Evolutionary conservation across 2,113 vertebrate genomes (phyloP).

Genomic region (Zosterops japonicus): DNA sequence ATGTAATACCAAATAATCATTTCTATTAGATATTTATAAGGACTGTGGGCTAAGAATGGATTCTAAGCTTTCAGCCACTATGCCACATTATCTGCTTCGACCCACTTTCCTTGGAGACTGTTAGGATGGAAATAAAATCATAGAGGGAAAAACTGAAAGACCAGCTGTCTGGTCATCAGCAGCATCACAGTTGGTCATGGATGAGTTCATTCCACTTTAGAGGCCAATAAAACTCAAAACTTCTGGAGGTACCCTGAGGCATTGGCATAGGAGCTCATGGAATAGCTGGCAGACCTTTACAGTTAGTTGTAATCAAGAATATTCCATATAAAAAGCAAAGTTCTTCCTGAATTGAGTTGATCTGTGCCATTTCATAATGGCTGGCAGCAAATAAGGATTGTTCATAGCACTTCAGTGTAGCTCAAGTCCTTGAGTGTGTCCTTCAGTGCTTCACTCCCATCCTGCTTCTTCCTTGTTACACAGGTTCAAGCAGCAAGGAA

Average conservation of each 20-base stretch:
- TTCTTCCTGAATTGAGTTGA: neutral
- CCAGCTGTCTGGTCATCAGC: neutral
- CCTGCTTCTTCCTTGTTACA: neutral
- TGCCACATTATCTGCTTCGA: neutral
- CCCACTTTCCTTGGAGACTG: neutral
- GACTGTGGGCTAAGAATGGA: neutral
- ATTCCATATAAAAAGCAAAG: neutral
- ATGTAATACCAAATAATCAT: neutral
- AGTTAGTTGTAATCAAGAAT: neutral
- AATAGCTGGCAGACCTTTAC: neutral
- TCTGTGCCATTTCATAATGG: neutral
- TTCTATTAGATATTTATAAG: neutral
- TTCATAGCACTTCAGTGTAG: neutral
- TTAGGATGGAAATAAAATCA: neutral
- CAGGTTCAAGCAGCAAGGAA: neutral
- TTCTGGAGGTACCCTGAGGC: neutral
- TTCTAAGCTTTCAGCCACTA: neutral
- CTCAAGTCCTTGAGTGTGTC: neutral
- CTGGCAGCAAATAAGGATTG: neutral
- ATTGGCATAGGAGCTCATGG: accelerated
- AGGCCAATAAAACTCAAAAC: neutral
- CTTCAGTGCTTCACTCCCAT: neutral
- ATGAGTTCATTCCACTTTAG: neutral
- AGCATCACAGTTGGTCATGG: neutral
- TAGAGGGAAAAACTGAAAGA: neutral